Evolutionary conservation across 1,140 invertebrate genomes (phyloP).

Genomic region (Pseudomyrmex concolor): DNA sequence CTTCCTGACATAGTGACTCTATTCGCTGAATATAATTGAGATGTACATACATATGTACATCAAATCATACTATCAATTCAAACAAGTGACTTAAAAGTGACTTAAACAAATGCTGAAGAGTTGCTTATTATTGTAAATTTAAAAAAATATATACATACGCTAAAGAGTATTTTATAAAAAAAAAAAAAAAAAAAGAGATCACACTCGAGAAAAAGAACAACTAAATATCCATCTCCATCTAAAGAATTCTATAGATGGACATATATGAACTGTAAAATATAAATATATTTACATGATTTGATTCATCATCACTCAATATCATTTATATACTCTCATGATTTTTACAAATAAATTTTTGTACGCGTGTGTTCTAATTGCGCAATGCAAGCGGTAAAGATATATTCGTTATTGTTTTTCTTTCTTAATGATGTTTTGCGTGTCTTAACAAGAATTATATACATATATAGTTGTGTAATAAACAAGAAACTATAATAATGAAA

Average conservation of each 20-base stretch:
- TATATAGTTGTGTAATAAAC: slow-evolving; percentile 17
- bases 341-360: too few species aligned
- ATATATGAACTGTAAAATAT: too few species aligned
- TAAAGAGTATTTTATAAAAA: slow-evolving; percentile 57
- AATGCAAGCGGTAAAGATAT: slow-evolving; percentile 1
- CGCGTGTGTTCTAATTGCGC: too few species aligned
- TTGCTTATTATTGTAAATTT: too few species aligned
- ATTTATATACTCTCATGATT: too few species aligned
- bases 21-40: slow-evolving; percentile 1
- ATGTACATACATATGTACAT: background rate
- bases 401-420: slow-evolving; percentile 15
- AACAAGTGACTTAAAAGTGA: slow-evolving; percentile 14
- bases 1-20: background rate
- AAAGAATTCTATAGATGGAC: too few species aligned
- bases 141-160: too few species aligned
- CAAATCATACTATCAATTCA: slow-evolving; percentile 42
- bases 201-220: background rate
- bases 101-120: slow-evolving; percentile 33
- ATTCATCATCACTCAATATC: too few species aligned
- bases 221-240: too few species aligned
- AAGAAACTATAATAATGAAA: slow-evolving; percentile 47
- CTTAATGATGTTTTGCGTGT: background rate
- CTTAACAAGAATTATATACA: background rate
- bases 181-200: slow-evolving; percentile 5
- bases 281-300: too few species aligned